These are phyloP conservation scores for Drosophila orena DNA, from an alignment of 1,140 invertebrate species.

Conservation along the genomic window DNA sequence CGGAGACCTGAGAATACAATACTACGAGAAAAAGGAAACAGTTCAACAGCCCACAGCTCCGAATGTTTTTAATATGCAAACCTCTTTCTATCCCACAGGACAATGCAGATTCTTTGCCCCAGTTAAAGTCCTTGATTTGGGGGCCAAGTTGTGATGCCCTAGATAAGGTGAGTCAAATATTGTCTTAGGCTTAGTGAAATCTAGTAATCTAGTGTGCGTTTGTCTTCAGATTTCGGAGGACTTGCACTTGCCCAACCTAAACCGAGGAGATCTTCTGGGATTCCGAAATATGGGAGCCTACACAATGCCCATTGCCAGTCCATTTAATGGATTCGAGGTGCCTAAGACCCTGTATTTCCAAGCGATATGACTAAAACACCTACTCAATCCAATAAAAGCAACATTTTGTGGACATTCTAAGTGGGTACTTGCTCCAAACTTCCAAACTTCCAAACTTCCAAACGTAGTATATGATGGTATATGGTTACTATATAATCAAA, in stretches of 20 bases:
- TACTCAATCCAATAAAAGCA: conserved; percentile 25
- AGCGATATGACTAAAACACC: conserved; percentile 61
- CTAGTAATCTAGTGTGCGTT: too few relatives aligned
- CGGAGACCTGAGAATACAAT: conserved; percentile 47
- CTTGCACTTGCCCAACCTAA: conserved; percentile 90
- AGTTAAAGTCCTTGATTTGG: conserved; percentile 90
- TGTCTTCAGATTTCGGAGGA: conserved; percentile 85
- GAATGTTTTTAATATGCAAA: background rate
- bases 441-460: too few relatives aligned
- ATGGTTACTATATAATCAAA: too few relatives aligned
- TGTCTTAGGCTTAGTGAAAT: too few relatives aligned
- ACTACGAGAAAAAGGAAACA: conserved; percentile 42
- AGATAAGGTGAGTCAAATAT: conserved; percentile 89
- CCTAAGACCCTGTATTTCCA: conserved; percentile 70
- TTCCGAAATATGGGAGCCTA: conserved; percentile 98
- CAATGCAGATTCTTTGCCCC: conserved; percentile 41
- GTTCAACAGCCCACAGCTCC: too few relatives aligned
- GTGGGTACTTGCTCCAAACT: background rate
- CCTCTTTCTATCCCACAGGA: conserved; percentile 18
- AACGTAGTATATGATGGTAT: too few relatives aligned
- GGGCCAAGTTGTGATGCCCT: conserved; percentile 98
- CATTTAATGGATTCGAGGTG: conserved; percentile 94
- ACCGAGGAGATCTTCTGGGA: conserved; percentile 93
- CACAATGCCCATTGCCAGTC: conserved; percentile 93
- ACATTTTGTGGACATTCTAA: background rate